These are phyloP conservation scores for Bufo bufo DNA, from an alignment of 2,113 vertebrate species.

Conservation along the genomic window DNA sequence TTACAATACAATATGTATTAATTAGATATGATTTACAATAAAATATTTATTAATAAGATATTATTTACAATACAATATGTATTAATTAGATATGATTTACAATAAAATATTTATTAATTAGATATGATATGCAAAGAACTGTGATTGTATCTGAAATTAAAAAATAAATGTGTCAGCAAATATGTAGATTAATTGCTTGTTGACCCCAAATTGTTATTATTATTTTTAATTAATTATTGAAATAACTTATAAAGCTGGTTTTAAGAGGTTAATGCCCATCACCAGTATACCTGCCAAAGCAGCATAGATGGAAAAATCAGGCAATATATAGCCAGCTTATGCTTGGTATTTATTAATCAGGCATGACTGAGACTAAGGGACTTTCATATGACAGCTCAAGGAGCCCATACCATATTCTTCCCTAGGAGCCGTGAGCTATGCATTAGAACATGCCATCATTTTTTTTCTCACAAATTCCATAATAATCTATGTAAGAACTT, in stretches of 20 bases:
- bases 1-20: not conserved
- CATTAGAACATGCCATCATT: not conserved
- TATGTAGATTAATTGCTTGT: not conserved
- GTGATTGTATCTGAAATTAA: not conserved
- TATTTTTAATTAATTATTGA: not conserved
- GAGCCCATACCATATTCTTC: not conserved
- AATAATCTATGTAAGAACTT: not conserved
- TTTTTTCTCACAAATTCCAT: not conserved
- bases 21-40: not conserved
- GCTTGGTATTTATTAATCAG: not conserved
- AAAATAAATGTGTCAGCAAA: not conserved
- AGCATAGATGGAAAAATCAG: too few relatives aligned
- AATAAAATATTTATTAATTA: slow-evolving; percentile 13
- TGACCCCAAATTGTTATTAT: not conserved
- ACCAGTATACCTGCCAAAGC: not conserved
- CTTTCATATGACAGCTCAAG: not conserved
- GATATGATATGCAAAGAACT: not conserved
- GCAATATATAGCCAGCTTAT: not conserved
- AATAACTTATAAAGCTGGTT: not conserved
- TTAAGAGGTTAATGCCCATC: not conserved
- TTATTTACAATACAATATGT: not conserved
- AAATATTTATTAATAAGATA: slow-evolving; percentile 14
- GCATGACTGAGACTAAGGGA: not conserved
- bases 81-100: not conserved
- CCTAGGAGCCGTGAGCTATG: not conserved